phyloP scores from a whole-genome alignment of 2,113 vertebrate species.

The Dunckerocampus dactyliophorus region DNA sequence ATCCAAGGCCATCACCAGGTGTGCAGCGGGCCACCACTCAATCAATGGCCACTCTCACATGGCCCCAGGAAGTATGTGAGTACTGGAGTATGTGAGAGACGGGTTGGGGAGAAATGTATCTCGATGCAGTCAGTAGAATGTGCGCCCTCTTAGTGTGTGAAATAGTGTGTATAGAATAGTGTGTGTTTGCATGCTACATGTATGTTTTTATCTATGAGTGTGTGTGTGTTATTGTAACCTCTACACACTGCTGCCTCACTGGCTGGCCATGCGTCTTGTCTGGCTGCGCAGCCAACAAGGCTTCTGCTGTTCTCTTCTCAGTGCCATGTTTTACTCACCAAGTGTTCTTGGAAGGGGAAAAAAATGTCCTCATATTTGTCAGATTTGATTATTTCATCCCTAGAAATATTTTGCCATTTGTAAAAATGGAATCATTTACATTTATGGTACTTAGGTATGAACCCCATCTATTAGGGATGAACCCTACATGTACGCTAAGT shows the following conservation, averaged over 20 bases:
- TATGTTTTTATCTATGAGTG: slow-evolving; percentile 4
- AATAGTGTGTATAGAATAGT: too few relatives aligned
- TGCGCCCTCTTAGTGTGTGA: slow-evolving; percentile 19
- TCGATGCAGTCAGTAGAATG: slow-evolving; percentile 27
- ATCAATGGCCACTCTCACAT: slow-evolving; percentile 67
- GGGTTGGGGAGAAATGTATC: slow-evolving; percentile 26
- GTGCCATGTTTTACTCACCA: slow-evolving; percentile 63
- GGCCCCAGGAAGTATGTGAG: slow-evolving; percentile 38
- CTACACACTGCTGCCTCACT: slow-evolving; percentile 52
- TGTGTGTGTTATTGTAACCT: slow-evolving; percentile 60
- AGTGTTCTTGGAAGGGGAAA: slow-evolving; percentile 50
- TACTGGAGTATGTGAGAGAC: slow-evolving; percentile 24
- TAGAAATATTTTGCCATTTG: slow-evolving; percentile 24
- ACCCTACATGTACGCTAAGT: too few relatives aligned
- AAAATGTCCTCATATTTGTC: slow-evolving; percentile 53
- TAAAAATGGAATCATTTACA: background rate
- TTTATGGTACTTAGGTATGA: background rate
- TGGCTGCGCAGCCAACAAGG: slow-evolving; percentile 64
- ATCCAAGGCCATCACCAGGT: slow-evolving; percentile 66
- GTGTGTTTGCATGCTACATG: slow-evolving; percentile 22
- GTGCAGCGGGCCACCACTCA: slow-evolving; percentile 57
- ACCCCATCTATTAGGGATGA: too few relatives aligned
- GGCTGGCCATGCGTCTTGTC: slow-evolving; percentile 51
- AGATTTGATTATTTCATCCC: slow-evolving; percentile 44
- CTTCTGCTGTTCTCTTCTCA: slow-evolving; percentile 62